Conservation (phyloP, 92 coral and sea anemone genomes). For the Porites lobata region DNA sequence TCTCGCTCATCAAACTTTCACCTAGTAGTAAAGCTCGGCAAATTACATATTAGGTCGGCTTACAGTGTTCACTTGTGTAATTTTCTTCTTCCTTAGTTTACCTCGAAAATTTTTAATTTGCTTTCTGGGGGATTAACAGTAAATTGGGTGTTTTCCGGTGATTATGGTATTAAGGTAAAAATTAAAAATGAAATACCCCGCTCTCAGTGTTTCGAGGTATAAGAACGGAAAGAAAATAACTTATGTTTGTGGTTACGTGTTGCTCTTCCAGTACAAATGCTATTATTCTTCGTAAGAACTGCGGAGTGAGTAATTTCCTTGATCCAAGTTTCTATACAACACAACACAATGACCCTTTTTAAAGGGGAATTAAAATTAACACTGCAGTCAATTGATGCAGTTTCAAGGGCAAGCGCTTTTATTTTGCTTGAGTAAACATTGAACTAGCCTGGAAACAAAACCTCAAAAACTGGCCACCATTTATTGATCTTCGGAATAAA, state of each 20-base stretch:
- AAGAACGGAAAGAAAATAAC: constrained; percentile 35
- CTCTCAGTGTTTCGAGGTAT: constrained; percentile 28
- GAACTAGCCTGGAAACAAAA: constrained; percentile 21
- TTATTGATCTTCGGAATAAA: constrained; percentile 66
- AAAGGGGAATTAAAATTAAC: constrained; percentile 41
- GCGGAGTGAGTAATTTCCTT: constrained; percentile 68
- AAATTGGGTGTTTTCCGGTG: constrained; percentile 66
- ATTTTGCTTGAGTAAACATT: constrained; percentile 36
- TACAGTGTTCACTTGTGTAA: constrained; percentile 59
- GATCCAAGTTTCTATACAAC: constrained; percentile 46
- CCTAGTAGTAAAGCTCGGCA: constrained; percentile 64
- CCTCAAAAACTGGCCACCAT: constrained; percentile 60
- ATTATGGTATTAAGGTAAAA: constrained; percentile 41
- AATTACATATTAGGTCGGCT: constrained; percentile 64
- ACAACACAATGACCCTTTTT: constrained; percentile 26
- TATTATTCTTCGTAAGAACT: constrained; percentile 56
- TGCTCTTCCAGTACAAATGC: constrained; percentile 29
- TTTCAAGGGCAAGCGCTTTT: constrained; percentile 24
- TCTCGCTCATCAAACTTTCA: constrained; percentile 64
- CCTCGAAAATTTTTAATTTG: constrained; percentile 63
- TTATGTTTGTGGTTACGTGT: constrained; percentile 44
- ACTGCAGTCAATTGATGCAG: constrained; percentile 21
- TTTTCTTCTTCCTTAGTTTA: constrained; percentile 53
- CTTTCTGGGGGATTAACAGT: constrained; percentile 46
- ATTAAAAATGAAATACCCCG: constrained; percentile 42